Percentiles rank a stretch among this genome's conserved stretches.
These are phyloP conservation scores for Petrophora chlorosata DNA, from an alignment of 2,888 invertebrate genomes.

Conservation along the genomic window DNA sequence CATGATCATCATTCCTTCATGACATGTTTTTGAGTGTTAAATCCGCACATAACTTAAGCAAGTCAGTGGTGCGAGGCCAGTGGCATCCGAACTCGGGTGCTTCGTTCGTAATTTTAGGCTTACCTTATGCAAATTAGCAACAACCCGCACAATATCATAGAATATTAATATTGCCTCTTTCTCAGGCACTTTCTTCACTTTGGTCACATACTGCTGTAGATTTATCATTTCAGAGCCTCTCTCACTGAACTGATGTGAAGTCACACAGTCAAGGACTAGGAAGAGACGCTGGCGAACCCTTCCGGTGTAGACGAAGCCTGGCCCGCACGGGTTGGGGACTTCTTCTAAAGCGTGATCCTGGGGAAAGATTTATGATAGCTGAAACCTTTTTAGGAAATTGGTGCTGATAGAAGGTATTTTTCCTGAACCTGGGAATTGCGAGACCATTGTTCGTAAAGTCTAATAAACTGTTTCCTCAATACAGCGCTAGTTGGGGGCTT, in stretches of 20 bases:
- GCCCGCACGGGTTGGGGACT: conserved; percentile 72
- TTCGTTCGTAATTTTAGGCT: too few species aligned
- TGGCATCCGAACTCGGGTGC: too few species aligned
- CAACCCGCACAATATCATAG: conserved; percentile 88
- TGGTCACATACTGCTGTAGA: conserved; percentile 90
- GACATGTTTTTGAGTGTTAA: too few species aligned
- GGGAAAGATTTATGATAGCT: background rate
- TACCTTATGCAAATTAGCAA: conserved; percentile 89
- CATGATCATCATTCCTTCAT: too few species aligned
- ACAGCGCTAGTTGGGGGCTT: too few species aligned
- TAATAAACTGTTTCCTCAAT: too few species aligned
- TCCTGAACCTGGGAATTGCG: too few species aligned
- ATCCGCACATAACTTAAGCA: too few species aligned
- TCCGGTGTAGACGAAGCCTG: conserved; percentile 83
- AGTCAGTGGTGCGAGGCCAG: too few species aligned
- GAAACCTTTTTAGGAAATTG: too few species aligned
- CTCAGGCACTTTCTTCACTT: conserved; percentile 89
- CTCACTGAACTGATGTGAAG: conserved; percentile 86
- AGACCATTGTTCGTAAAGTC: too few species aligned
- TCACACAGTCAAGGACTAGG: conserved; percentile 89
- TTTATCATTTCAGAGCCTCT: conserved; percentile 85
- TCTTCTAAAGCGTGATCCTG: conserved; percentile 89
- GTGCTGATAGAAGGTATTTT: too few species aligned
- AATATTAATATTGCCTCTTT: conserved; percentile 89
- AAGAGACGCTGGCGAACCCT: conserved; percentile 85